These are phyloP conservation scores for Zophobas atratus DNA, from an alignment of 1,140 invertebrate species.

Conservation along the genomic window DNA sequence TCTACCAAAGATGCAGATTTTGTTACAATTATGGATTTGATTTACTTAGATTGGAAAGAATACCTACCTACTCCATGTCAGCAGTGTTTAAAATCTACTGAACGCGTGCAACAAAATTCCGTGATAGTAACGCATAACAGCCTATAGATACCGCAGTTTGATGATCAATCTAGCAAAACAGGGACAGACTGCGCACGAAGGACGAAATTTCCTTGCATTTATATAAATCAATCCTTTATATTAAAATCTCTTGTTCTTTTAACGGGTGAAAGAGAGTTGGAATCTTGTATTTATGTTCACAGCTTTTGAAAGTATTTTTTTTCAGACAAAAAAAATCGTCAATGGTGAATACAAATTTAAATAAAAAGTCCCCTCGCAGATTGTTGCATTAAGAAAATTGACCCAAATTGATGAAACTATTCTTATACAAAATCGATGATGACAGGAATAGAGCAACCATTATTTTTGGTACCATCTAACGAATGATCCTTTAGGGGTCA, in stretches of 20 bases:
- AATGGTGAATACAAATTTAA: too few species aligned
- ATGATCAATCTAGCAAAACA: constrained; percentile 29
- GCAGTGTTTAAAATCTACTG: constrained; percentile 11
- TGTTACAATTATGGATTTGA: neutral
- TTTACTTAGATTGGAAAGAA: neutral
- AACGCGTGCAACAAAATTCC: constrained; percentile 24
- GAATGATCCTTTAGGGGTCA: constrained; percentile 12
- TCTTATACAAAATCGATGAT: constrained; percentile 17
- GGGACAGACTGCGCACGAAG: constrained; percentile 30
- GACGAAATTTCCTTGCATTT: constrained; percentile 23
- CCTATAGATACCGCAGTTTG: constrained; percentile 29
- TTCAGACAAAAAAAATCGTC: neutral
- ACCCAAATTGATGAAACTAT: constrained; percentile 2
- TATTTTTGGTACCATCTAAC: constrained; percentile 24
- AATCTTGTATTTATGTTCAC: too few species aligned
- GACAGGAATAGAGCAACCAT: neutral
- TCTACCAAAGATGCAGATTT: constrained; percentile 64
- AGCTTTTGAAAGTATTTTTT: too few species aligned
- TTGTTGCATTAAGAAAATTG: constrained; percentile 17
- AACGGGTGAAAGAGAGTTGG: too few species aligned
- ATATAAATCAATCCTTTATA: constrained; percentile 5
- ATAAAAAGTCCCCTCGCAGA: neutral
- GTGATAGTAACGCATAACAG: constrained; percentile 34
- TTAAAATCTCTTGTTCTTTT: constrained; percentile 23
- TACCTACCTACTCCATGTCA: constrained; percentile 13